Evolutionary conservation across 92 coral and sea anemone genomes (phyloP), one percentile per base, ranked within the genome.

Genomic region (Desmophyllum pertusum): DNA sequence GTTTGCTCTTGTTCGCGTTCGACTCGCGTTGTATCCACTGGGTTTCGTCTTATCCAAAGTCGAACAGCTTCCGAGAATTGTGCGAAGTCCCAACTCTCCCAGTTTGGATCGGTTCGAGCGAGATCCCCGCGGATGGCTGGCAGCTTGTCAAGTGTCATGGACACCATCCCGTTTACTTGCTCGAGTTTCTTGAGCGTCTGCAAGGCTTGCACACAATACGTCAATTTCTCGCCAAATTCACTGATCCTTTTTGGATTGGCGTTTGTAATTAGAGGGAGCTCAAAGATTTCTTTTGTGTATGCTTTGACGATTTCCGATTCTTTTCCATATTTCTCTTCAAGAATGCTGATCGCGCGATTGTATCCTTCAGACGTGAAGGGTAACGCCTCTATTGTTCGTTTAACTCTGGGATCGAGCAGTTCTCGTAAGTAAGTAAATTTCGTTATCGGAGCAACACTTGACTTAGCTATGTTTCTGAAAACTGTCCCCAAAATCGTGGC

Each of bases 61-160:
- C 71, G 33, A 42, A 89, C n/a, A 3, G 89, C 92, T 23, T 89
- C 80, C 13, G 87, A 80, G 1, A 85, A 76, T 67, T 85, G 42
- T 10, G n/a, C n/a, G n/a, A n/a, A n/a, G 63, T 62, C 51, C 93
- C 87, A 89, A 5, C 37, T 68, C 33, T 85, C 87, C 93, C 93
- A 89, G 3, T 65, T 70, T n/a, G 78, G 45, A 65, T 89, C 81
- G 55, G 50, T 87, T 14, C 89, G 76, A 39, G 81, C 84, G 36
- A 89, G 84, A 75, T 89, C 88, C 29, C 90, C 85, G 37, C 88
- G 61, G 40, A 86, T 86, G 1, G 93, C 93, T 40, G 92, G 81
- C 66, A 85, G 36, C 64, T 89, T 89, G 64, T 84, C 86, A 9
- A 89, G 69, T 31, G 86, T 89, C 89, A 89, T 66, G 18, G 89